These are phyloP conservation scores for Microctonus brassicae DNA, from an alignment of 2,888 invertebrate genomes.

Conservation along the genomic window DNA sequence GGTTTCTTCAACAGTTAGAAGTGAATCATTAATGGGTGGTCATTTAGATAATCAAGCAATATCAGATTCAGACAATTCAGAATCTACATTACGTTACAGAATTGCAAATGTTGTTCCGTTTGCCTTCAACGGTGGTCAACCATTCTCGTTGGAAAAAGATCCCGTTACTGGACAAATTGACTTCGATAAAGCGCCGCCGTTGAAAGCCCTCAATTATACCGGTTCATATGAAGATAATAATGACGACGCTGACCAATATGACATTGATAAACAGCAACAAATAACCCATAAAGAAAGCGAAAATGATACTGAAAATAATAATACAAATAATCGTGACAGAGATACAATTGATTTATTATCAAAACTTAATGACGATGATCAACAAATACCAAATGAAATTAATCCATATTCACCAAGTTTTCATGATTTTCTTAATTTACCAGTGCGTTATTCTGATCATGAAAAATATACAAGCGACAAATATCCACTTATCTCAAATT, in stretches of 20 bases:
- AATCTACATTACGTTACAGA: constrained; percentile 56
- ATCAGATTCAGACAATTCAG: constrained; percentile 10
- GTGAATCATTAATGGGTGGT: constrained; percentile 60
- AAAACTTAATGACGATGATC: constrained; percentile 61
- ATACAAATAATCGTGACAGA: constrained; percentile 21
- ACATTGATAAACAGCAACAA: constrained; percentile 4
- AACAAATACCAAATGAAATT: constrained; percentile 75
- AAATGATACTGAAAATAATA: constrained; percentile 22
- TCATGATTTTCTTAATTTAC: constrained; percentile 78
- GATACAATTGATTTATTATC: constrained; percentile 34
- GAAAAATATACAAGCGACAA: constrained; percentile 72
- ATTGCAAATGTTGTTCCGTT: constrained; percentile 58
- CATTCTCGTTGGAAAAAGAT: constrained; percentile 79
- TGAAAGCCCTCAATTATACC: constrained; percentile 61
- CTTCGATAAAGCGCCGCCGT: constrained; percentile 70
- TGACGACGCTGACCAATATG: constrained; percentile 49
- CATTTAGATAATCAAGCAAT: constrained; percentile 57
- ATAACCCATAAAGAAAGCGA: constrained; percentile 35
- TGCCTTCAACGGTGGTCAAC: constrained; percentile 78
- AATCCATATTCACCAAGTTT: constrained; percentile 76
- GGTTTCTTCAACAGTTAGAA: not conserved
- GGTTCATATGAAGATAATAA: constrained; percentile 49
- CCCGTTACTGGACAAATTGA: constrained; percentile 78
- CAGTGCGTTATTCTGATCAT: constrained; percentile 78
- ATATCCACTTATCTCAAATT: constrained; percentile 79